A percentile compares a stretch with the other conserved stretches of the same genome.
Evolutionary conservation across 2,888 invertebrate species (phyloP).

Genomic region (Heliconius ethilla): DNA sequence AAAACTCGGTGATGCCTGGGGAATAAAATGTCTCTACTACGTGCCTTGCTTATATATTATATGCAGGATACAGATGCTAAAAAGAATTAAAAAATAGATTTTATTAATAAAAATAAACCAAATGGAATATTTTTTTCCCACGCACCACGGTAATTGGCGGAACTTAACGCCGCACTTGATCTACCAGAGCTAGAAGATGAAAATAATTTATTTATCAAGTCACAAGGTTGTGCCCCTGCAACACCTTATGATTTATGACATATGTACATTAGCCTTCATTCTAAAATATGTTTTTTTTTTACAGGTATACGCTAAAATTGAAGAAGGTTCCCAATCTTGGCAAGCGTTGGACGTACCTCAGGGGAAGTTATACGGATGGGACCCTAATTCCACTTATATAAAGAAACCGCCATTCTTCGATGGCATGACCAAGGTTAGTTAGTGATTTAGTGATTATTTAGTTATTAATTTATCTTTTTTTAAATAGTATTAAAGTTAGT

Average conservation of each 20-base stretch:
- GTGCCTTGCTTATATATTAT: too few species aligned
- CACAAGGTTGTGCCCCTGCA: too few species aligned
- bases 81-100: too few species aligned
- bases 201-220: background rate
- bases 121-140: too few species aligned
- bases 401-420: conserved; percentile 98
- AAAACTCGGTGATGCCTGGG: too few species aligned
- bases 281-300: background rate
- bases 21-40: too few species aligned
- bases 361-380: conserved; percentile 95
- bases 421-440: conserved; percentile 85
- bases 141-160: background rate
- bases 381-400: conserved; percentile 94
- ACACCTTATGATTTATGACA: too few species aligned
- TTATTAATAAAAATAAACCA: too few species aligned
- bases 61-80: too few species aligned
- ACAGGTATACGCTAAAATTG: conserved; percentile 89
- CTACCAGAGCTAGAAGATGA: background rate
- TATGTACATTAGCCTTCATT: too few species aligned
- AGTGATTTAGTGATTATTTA: background rate
- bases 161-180: background rate
- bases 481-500: too few species aligned
- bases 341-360: conserved; percentile 89
- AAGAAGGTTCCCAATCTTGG: conserved; percentile 93
- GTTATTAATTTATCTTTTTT: background rate